Percentiles rank a stretch among this genome's conserved stretches.
Evolutionary conservation across 2,797 vertebrate species (phyloP).

Genomic region (Odontamblyopus rebecca): DNA sequence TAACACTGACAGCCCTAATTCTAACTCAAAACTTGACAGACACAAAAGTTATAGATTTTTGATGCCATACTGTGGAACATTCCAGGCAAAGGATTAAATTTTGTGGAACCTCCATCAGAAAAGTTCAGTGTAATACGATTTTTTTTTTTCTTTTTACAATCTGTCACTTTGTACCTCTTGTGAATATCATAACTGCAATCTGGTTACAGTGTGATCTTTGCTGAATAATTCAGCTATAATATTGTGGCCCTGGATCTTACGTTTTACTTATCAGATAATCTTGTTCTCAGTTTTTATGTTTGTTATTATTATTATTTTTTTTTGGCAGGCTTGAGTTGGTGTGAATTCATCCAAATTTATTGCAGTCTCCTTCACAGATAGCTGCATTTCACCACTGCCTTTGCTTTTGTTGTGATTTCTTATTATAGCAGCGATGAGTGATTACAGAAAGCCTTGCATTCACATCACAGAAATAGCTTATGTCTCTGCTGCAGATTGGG

Average conservation of each 20-base stretch:
- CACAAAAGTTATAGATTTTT: too few species aligned
- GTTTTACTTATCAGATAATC: background rate
- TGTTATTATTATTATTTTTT: background rate
- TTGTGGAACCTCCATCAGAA: too few species aligned
- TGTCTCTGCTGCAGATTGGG: background rate
- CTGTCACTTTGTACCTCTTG: too few species aligned
- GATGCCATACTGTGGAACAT: too few species aligned
- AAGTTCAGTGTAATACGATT: too few species aligned
- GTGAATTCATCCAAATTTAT: background rate
- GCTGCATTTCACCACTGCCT: background rate
- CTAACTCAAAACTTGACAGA: too few species aligned
- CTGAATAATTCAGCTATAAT: too few species aligned
- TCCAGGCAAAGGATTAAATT: too few species aligned
- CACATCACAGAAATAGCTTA: background rate
- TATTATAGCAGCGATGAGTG: background rate
- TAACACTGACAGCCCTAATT: too few species aligned
- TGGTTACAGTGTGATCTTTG: too few species aligned
- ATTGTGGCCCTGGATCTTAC: background rate
- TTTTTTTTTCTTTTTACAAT: too few species aligned
- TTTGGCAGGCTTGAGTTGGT: background rate
- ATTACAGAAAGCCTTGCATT: background rate
- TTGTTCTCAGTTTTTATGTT: background rate
- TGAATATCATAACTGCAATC: too few species aligned
- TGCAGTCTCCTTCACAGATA: background rate
- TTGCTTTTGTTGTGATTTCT: conserved; percentile 1